Conservation (phyloP, 2,797 vertebrate species). For the Hapalemur alaotrensis region DNA sequence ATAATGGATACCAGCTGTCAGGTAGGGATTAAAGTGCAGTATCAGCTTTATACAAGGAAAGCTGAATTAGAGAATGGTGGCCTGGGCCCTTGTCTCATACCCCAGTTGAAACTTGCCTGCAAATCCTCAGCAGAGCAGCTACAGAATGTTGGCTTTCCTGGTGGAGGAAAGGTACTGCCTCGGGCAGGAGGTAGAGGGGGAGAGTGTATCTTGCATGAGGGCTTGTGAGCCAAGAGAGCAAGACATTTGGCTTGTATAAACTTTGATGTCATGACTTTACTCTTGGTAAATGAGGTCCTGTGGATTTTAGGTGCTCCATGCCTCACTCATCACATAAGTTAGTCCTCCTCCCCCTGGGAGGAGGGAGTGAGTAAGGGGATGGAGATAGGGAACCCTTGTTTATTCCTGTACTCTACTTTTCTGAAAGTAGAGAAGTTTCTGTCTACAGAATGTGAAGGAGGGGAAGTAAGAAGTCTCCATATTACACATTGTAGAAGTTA, state of each 20-base stretch:
- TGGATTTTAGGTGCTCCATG: not conserved
- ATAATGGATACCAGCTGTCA: not conserved
- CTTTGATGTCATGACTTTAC: not conserved
- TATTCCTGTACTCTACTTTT: not conserved
- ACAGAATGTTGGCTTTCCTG: not conserved
- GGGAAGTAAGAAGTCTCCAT: not conserved
- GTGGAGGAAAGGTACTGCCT: not conserved
- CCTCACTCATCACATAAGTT: not conserved
- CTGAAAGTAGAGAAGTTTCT: not conserved
- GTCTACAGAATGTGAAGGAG: not conserved
- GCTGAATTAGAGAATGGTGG: not conserved
- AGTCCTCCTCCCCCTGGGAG: not conserved
- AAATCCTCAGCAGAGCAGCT: not conserved
- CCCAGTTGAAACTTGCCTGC: not conserved
- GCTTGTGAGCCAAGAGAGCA: not conserved
- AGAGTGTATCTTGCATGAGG: not conserved
- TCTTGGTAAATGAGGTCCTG: not conserved
- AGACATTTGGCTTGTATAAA: not conserved
- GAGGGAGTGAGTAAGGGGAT: not conserved
- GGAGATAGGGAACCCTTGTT: not conserved
- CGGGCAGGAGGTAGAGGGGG: not conserved
- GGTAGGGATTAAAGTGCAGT: not conserved
- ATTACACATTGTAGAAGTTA: not conserved
- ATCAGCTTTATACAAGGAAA: not conserved
- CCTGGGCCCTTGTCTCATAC: not conserved